Evolutionary conservation across 2,888 invertebrate species (phyloP), one percentile per base, ranked within the genome.

Genomic region (Tinea semifulvella): DNA sequence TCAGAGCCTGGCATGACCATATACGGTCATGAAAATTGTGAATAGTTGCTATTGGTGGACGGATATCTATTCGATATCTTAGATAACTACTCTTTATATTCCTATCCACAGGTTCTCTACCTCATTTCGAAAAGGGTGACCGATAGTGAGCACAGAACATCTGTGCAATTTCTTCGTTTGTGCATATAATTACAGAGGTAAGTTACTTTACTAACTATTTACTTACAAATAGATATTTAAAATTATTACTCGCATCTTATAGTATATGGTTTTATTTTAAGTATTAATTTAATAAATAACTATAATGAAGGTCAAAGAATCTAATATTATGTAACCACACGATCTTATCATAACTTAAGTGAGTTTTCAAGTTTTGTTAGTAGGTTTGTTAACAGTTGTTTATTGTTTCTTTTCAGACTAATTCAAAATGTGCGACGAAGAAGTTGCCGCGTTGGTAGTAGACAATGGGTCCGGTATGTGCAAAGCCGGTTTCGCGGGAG

Each of bases 391-490:
- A n/a, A n/a, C n/a, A n/a, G n/a, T n/a, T n/a, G n/a, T n/a, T n/a
- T n/a, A n/a, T 31, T 50, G 48, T 50, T n/a, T n/a, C n/a, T 92
- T 90, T 65, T 89, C 66, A 73, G 74, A 67, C 61, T 65, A 68
- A 70, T 53, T 62, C 64, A 71, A 84, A 80, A 91, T 91, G 91
- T 91, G 91, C 85, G 91, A 92, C 89, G 91, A 92, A 80, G 92
- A 93, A 88, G 92, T 93, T 81, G 92, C 92, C 81, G 93, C 93
- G 74, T 86, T 93, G 84, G 93, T 93, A 70, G 93, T 93, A 68
- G 96, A 96, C 89, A 96, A 96, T 91, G 96, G 96, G 64, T 95
- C 94, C 86, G 96, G 93, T 74, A 95, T 96, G 94, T 95, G 95
- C 89, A 96, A 96, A 76, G 96, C 96, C 77, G 96, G 96, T 57